A percentile compares a stretch with the other conserved stretches of the same genome.
These are phyloP conservation scores for Lordiphosa mommai DNA, from an alignment of 1,140 invertebrate species.

Conservation along the genomic window DNA sequence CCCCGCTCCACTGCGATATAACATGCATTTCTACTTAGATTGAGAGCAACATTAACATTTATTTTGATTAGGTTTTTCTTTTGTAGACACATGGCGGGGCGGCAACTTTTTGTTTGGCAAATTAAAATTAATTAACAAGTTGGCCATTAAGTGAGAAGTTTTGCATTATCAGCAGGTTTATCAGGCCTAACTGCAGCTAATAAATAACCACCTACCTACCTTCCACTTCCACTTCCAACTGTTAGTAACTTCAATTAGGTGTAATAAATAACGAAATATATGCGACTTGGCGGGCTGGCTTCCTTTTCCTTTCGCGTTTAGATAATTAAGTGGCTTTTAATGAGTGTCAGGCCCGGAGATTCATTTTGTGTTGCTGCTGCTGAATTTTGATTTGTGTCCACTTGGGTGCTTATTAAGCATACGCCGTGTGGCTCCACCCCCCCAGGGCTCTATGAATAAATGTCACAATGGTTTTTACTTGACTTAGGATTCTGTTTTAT, in stretches of 20 bases:
- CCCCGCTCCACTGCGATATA: constrained; percentile 1
- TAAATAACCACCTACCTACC: constrained; percentile 24
- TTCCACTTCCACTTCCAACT: constrained; percentile 14
- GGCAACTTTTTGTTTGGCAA: constrained; percentile 14
- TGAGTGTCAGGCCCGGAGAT: constrained; percentile 32
- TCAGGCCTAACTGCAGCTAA: constrained; percentile 28
- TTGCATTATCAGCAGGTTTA: not conserved
- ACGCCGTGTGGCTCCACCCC: constrained; percentile 23
- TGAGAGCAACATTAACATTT: constrained; percentile 40
- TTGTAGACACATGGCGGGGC: not conserved
- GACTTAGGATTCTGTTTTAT: constrained; percentile 48
- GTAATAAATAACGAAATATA: constrained; percentile 61
- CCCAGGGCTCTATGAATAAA: constrained; percentile 48
- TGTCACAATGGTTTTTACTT: constrained; percentile 24
- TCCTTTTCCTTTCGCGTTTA: constrained; percentile 30
- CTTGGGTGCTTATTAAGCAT: constrained; percentile 42
- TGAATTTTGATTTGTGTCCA: constrained; percentile 38
- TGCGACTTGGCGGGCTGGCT: constrained; percentile 12
- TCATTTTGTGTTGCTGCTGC: not conserved
- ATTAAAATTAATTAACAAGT: constrained; percentile 64
- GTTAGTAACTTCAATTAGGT: constrained; percentile 60
- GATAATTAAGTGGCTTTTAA: constrained; percentile 75
- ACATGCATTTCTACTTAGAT: constrained; percentile 53
- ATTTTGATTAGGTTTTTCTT: constrained; percentile 42
- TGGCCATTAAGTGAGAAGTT: constrained; percentile 6